A percentile compares a stretch with the other conserved stretches of the same genome.
These are phyloP conservation scores for Sinocyclocheilus anophthalmus DNA, from an alignment of 2,113 vertebrate genomes.

Conservation along the genomic window DNA sequence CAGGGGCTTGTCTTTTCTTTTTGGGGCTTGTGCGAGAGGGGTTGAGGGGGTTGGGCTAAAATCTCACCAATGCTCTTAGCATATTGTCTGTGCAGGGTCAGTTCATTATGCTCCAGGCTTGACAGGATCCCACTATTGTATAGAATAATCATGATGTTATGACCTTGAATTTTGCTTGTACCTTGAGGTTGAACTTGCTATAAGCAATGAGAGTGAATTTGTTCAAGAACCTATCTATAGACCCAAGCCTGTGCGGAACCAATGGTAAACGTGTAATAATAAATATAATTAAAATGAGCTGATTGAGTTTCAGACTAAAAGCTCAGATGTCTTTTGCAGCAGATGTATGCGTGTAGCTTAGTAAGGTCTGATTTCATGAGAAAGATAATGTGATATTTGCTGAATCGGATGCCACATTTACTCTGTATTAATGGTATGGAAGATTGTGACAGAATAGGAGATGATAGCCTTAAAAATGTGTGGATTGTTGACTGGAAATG, in stretches of 20 bases:
- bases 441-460: background rate
- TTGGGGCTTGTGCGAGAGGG: background rate
- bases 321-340: background rate
- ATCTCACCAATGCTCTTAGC: background rate
- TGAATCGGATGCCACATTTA: background rate
- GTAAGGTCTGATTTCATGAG: background rate
- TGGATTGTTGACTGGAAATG: background rate
- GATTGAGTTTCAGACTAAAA: background rate
- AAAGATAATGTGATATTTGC: background rate
- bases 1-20: background rate
- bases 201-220: background rate
- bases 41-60: constrained; percentile 20
- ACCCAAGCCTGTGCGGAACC: background rate
- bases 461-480: background rate
- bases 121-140: background rate
- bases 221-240: background rate
- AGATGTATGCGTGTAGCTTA: background rate
- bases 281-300: background rate
- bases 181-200: background rate
- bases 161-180: background rate
- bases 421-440: background rate
- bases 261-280: background rate
- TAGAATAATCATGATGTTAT: background rate
- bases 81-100: background rate
- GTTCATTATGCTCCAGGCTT: background rate